Percentiles rank a stretch among this genome's conserved stretches.
These are phyloP conservation scores for Folsomia candida DNA, from an alignment of 2,888 invertebrate species.

Conservation along the genomic window DNA sequence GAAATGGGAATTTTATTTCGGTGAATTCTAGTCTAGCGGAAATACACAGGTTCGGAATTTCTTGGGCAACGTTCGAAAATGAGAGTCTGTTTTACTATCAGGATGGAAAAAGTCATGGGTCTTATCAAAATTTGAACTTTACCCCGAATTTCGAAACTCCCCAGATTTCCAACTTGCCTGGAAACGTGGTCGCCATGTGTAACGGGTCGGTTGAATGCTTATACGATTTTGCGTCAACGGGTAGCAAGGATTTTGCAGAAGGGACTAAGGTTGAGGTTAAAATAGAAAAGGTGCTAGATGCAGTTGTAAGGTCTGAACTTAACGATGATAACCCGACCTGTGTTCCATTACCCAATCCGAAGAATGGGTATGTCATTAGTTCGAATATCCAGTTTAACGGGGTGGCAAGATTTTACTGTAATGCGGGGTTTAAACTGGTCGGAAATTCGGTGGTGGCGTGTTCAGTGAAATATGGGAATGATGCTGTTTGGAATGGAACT, in stretches of 20 bases:
- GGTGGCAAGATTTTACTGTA: background rate
- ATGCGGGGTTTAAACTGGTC: background rate
- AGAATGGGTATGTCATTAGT: background rate
- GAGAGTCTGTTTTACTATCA: background rate
- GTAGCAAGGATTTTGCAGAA: background rate
- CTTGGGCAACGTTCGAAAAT: background rate
- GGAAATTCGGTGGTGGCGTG: background rate
- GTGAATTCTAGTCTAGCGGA: background rate
- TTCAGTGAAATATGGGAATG: too few relatives aligned
- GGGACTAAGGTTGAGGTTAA: background rate
- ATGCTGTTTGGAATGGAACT: background rate
- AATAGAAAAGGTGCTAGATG: background rate
- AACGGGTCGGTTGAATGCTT: background rate
- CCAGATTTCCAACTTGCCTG: background rate
- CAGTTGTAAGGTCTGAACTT: background rate
- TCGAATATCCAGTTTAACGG: background rate
- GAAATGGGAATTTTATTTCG: background rate
- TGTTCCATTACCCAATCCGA: background rate
- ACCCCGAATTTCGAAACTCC: background rate
- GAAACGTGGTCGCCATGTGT: background rate
- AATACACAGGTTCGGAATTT: background rate
- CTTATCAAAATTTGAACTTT: background rate
- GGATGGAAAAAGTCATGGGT: background rate
- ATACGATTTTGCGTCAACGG: background rate
- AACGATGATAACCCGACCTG: too few relatives aligned